Percentiles rank a stretch among this genome's conserved stretches.
phyloP scores from a whole-genome alignment of 1,140 invertebrate genomes.

The Euura lappo region DNA sequence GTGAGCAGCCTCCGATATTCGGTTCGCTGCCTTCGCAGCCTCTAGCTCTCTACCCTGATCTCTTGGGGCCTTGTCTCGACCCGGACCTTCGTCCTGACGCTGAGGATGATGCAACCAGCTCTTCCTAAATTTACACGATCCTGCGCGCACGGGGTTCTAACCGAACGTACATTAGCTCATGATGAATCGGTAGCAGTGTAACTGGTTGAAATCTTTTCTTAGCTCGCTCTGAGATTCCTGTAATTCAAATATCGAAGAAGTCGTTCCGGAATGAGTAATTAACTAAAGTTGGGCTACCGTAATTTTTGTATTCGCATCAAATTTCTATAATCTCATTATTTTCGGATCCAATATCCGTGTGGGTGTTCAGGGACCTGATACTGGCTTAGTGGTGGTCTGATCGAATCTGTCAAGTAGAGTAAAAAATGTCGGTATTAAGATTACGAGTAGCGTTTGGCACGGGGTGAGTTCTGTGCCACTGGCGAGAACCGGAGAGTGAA shows the following conservation, averaged over 20 bases:
- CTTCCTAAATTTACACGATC: no score
- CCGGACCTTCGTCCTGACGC: not conserved
- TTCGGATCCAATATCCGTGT: slow-evolving; percentile 1
- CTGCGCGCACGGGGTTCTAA: no score
- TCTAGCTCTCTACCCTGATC: not conserved
- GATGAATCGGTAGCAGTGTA: no score
- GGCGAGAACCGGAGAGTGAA: not conserved
- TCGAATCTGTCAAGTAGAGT: slow-evolving; percentile 14
- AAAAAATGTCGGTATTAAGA: slow-evolving; percentile 16
- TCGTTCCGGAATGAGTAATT: not conserved
- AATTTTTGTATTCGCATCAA: not conserved
- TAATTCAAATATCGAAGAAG: not conserved
- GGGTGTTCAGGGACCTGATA: not conserved
- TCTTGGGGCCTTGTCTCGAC: not conserved
- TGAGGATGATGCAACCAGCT: no score
- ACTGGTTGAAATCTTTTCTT: not conserved
- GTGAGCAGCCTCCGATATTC: not conserved
- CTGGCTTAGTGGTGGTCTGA: not conserved
- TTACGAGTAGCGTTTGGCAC: slow-evolving; percentile 8
- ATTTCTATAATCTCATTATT: not conserved
- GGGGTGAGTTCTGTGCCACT: not conserved
- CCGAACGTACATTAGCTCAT: no score
- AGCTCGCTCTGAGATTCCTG: not conserved
- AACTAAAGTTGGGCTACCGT: not conserved
- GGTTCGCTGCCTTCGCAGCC: not conserved